These are phyloP conservation scores for Trissolcus basalis DNA, from an alignment of 1,140 invertebrate genomes.

Conservation along the genomic window DNA sequence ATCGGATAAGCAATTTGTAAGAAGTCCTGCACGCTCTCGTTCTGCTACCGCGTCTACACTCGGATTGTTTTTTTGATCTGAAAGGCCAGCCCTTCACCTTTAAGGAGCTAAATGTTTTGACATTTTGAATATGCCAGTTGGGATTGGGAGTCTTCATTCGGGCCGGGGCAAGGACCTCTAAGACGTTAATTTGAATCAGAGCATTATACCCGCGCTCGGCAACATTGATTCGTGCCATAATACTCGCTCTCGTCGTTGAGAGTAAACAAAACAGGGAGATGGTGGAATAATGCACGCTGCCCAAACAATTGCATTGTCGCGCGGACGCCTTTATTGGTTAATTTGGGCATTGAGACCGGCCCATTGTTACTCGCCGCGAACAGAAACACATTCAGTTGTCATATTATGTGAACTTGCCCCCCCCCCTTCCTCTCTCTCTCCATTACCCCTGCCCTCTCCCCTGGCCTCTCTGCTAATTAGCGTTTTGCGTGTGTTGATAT, in stretches of 20 bases:
- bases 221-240: constrained; percentile 34
- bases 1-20: constrained; percentile 46
- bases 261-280: constrained; percentile 36
- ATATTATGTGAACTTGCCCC: neutral
- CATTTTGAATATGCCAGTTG: constrained; percentile 30
- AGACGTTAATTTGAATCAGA: constrained; percentile 20
- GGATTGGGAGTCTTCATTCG: neutral
- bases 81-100: constrained; percentile 46
- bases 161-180: neutral
- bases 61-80: neutral
- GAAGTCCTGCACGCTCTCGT: no score
- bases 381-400: constrained; percentile 10
- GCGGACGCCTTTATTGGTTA: constrained; percentile 30
- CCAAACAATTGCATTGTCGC: constrained; percentile 31
- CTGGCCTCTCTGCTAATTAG: constrained; percentile 12
- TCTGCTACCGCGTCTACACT: no score
- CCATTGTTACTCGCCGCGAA: constrained; percentile 10
- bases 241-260: constrained; percentile 1
- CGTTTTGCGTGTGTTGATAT: constrained; percentile 11
- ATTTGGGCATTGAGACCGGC: constrained; percentile 26
- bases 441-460: neutral
- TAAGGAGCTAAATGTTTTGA: constrained; percentile 37
- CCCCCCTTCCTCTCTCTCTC: neutral
- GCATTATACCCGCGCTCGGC: constrained; percentile 14
- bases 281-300: constrained; percentile 13